Evolutionary conservation across 1,140 invertebrate species (phyloP).

Genomic region (Drosophila aff.): DNA sequence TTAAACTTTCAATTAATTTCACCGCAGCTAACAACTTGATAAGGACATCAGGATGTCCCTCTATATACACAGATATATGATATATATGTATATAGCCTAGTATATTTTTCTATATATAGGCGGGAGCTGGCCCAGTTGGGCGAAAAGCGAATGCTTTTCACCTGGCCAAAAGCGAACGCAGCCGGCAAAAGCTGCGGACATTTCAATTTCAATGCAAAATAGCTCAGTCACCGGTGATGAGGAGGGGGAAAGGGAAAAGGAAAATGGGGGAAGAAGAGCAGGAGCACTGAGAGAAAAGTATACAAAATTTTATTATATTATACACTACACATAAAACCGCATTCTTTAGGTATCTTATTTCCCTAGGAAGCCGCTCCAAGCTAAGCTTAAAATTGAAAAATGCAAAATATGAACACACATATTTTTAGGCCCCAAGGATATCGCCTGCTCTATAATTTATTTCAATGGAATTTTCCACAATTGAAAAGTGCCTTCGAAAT

Average conservation of each 20-base stretch:
- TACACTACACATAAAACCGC: too few species aligned
- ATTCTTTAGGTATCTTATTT: not conserved
- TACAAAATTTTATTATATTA: not conserved
- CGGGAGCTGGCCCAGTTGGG: conserved; percentile 22
- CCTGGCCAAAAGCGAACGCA: conserved; percentile 25
- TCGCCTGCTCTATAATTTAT: not conserved
- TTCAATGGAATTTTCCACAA: conserved; percentile 2
- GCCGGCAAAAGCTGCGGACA: conserved; percentile 58
- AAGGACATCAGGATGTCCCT: conserved; percentile 1
- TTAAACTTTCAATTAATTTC: conserved; percentile 45
- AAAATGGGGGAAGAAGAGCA: not conserved
- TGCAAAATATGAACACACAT: not conserved
- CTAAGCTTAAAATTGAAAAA: not conserved
- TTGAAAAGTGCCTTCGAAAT: conserved; percentile 12
- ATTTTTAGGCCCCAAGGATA: not conserved
- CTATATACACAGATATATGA: not conserved
- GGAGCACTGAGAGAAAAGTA: conserved; percentile 12
- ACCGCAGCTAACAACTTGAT: conserved; percentile 16
- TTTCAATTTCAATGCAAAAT: conserved; percentile 80
- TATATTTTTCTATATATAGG: conserved; percentile 1
- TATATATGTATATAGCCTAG: not conserved
- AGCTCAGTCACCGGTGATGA: conserved; percentile 36
- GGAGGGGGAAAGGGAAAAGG: not conserved
- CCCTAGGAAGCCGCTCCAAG: not conserved
- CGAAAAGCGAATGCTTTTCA: conserved; percentile 24